Evolutionary conservation across 2,113 vertebrate species (phyloP).

Genomic region (Stomatorhinus ivindoensis): DNA sequence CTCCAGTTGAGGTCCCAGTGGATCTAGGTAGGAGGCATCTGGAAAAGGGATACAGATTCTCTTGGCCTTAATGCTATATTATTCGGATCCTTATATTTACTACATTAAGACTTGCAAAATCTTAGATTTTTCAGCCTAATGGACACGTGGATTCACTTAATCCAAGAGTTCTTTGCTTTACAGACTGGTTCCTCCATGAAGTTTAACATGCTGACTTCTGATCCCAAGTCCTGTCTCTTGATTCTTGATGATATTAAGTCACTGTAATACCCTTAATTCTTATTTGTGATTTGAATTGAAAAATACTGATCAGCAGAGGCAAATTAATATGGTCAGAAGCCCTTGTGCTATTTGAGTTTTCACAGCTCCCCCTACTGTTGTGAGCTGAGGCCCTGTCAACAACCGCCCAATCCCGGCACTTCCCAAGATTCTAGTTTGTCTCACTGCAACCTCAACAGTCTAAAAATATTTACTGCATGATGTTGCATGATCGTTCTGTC

Average conservation of each 20-base stretch:
- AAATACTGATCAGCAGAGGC: not conserved
- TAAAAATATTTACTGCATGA: too few relatives aligned
- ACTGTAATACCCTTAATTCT: not conserved
- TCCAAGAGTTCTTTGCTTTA: not conserved
- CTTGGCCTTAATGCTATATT: not conserved
- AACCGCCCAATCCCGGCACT: too few relatives aligned
- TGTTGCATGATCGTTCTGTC: too few relatives aligned
- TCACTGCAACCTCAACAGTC: too few relatives aligned
- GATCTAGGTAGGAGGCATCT: constrained; percentile 88
- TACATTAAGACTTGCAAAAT: not conserved
- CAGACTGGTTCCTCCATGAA: not conserved
- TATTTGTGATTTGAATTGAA: not conserved
- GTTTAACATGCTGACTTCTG: not conserved
- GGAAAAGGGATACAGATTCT: constrained; percentile 20
- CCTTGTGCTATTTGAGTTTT: not conserved
- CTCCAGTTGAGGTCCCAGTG: constrained; percentile 83
- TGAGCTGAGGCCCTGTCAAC: not conserved
- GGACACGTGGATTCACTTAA: not conserved
- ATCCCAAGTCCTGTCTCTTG: not conserved
- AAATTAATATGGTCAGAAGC: not conserved
- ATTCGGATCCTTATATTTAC: not conserved
- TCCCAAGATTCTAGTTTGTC: too few relatives aligned
- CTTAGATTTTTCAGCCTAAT: not conserved
- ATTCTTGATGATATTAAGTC: not conserved
- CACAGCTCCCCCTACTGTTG: not conserved